Evolutionary conservation across 2,888 invertebrate genomes (phyloP), one percentile per base, ranked within the genome.

Genomic region (Clivina fossor): DNA sequence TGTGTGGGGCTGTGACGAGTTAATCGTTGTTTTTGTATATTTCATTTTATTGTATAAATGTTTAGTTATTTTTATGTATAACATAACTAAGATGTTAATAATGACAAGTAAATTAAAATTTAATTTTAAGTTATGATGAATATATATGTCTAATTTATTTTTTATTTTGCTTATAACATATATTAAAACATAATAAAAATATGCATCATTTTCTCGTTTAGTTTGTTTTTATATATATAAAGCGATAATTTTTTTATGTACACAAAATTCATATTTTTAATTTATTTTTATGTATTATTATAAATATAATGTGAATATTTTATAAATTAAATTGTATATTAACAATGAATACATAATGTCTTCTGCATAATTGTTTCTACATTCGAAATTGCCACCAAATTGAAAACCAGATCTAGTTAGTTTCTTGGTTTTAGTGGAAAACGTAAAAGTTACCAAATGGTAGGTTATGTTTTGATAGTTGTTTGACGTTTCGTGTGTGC

Each of bases 1-100:
- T 44, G 53, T 53, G 53, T 53, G 53, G n/a, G 53, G 53, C 53
- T 53, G 53, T 53, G 53, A 53, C 41, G 53, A 51, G 53, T 43
- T 51, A 33, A 24, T 35, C 35, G 44, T 53, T 41, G 41, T 51
- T 41, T 41, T 28, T 43, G 32, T 41, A 19, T 44, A 33, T 53
- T 53, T 24, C 33, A n/a, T n/a, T n/a, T n/a, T 44, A 16, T n/a
- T 53, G 28, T 43, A 53, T 44, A 43, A 35, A 43, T 44, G 41
- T 49, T n/a, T 37, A 22, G 24, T 48, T 37, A 37, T 37, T 33
- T 32, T 5, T 47, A 33, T 22, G 47, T 37, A 24, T 48, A 35
- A 49, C n/a, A n/a, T n/a, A n/a, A n/a, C n/a, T n/a, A n/a, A n/a
- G n/a, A n/a, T 16, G 28, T 49, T 49, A 38, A 38, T n/a, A 35